A percentile compares a stretch with the other conserved stretches of the same genome.
phyloP scores from a whole-genome alignment of 2,888 invertebrate species.

The Elmis aenea region DNA sequence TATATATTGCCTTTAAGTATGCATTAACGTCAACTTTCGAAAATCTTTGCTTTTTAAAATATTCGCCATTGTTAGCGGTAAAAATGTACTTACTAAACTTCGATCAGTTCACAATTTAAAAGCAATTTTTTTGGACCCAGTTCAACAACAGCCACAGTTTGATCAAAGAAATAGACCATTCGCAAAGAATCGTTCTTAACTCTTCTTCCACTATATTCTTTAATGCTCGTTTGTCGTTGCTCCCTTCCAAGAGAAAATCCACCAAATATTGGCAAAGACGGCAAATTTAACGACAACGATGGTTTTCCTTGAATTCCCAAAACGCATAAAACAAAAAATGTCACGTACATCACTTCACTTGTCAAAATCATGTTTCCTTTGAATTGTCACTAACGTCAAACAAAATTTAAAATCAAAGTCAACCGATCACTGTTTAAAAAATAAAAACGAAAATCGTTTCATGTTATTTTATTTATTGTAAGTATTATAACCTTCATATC shows the following conservation, averaged over 20 bases:
- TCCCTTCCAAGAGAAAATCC: slow-evolving; percentile 20
- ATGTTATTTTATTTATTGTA: slow-evolving; percentile 4
- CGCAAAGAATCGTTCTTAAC: slow-evolving; percentile 61
- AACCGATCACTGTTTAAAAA: slow-evolving; percentile 2
- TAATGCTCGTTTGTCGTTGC: slow-evolving; percentile 44
- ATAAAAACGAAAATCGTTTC: slow-evolving; percentile 9
- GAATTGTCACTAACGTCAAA: neutral
- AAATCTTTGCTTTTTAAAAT: no score
- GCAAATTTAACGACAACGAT: slow-evolving; percentile 35
- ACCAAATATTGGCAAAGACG: slow-evolving; percentile 30
- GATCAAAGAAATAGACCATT: slow-evolving; percentile 76
- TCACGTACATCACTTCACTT: slow-evolving; percentile 29
- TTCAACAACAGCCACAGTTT: slow-evolving; percentile 78
- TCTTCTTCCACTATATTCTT: slow-evolving; percentile 61
- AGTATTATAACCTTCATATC: slow-evolving; percentile 1
- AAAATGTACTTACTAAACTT: slow-evolving; percentile 86
- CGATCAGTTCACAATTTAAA: slow-evolving; percentile 75
- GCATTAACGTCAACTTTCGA: no score
- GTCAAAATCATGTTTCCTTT: slow-evolving; percentile 11
- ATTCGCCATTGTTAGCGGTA: no score
- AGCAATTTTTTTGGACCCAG: slow-evolving; percentile 66
- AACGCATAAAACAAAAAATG: slow-evolving; percentile 30
- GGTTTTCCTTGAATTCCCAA: slow-evolving; percentile 37
- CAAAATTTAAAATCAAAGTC: slow-evolving; percentile 3
- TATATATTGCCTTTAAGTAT: no score